These are phyloP conservation scores for Crepidodera aurea DNA, from an alignment of 2,888 invertebrate species.

Conservation along the genomic window DNA sequence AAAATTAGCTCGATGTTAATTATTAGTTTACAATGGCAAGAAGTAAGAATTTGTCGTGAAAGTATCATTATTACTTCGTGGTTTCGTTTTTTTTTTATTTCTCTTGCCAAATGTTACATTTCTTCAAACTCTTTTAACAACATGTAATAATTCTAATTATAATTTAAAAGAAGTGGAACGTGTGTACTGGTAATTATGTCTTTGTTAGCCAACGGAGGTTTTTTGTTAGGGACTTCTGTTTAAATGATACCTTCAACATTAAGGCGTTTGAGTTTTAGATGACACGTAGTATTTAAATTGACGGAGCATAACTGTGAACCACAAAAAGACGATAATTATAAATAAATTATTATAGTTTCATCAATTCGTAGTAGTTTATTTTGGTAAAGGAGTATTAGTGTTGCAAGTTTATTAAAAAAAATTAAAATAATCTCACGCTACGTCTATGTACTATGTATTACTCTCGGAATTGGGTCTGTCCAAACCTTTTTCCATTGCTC, in stretches of 20 bases:
- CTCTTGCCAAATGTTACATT: constrained; percentile 36
- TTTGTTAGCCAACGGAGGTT: constrained; percentile 15
- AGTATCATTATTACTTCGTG: constrained; percentile 32
- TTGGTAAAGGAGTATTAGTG: too few relatives aligned
- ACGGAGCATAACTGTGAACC: too few relatives aligned
- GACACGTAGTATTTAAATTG: too few relatives aligned
- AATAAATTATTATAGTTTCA: too few relatives aligned
- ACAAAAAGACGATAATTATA: too few relatives aligned
- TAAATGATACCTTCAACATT: constrained; percentile 21
- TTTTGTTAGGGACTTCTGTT: constrained; percentile 24
- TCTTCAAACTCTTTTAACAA: constrained; percentile 31
- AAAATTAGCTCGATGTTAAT: constrained; percentile 34
- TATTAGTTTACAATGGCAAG: constrained; percentile 25
- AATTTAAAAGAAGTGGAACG: constrained; percentile 29
- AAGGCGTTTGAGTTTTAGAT: constrained; percentile 2
- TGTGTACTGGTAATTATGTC: constrained; percentile 22
- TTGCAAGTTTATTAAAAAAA: too few relatives aligned
- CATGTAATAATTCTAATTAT: constrained; percentile 32
- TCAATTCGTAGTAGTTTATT: too few relatives aligned
- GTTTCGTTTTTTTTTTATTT: constrained; percentile 31
- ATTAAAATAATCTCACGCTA: too few relatives aligned
- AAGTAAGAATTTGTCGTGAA: constrained; percentile 30
- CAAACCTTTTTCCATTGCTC: too few relatives aligned
- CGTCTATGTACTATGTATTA: too few relatives aligned
- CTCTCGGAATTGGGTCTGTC: too few relatives aligned